Conservation (phyloP, 1,140 invertebrate genomes). For the Aphelinus atriplicis region DNA sequence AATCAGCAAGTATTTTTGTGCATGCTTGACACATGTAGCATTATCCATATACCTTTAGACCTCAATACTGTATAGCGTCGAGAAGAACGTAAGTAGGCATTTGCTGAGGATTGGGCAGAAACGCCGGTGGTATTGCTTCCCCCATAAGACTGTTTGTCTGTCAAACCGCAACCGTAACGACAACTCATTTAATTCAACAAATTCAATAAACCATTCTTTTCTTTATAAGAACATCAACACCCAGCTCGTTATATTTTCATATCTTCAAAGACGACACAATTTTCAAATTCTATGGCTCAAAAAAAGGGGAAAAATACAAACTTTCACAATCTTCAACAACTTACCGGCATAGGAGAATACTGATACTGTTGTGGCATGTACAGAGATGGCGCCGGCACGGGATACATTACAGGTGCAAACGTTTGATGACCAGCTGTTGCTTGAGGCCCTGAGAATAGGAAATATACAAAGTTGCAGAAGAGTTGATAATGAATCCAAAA, state of each 20-base stretch:
- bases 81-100: constrained; percentile 68
- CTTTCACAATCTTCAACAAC: constrained; percentile 42
- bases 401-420: constrained; percentile 63
- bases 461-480: constrained; percentile 33
- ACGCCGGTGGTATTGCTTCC: constrained; percentile 66
- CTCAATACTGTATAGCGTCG: constrained; percentile 68
- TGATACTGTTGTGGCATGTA: constrained; percentile 65
- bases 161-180: constrained; percentile 61
- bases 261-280: constrained; percentile 31
- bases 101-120: constrained; percentile 67
- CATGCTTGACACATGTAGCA: constrained; percentile 47
- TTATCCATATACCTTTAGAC: constrained; percentile 66
- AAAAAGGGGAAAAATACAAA: constrained; percentile 17
- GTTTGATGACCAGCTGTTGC: constrained; percentile 60
- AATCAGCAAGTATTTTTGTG: constrained; percentile 38
- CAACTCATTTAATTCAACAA: constrained; percentile 42
- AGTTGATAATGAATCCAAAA: constrained; percentile 19
- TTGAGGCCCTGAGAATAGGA: constrained; percentile 56
- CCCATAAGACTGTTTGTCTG: constrained; percentile 67
- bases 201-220: constrained; percentile 39
- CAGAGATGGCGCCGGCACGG: constrained; percentile 61
- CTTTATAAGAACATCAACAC: background rate
- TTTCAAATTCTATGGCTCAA: background rate
- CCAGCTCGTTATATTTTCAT: constrained; percentile 26
- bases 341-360: constrained; percentile 64